Percentiles rank a stretch among this genome's conserved stretches.
phyloP scores from a whole-genome alignment of 2,113 vertebrate species.

The Hiodon tergisus region DNA sequence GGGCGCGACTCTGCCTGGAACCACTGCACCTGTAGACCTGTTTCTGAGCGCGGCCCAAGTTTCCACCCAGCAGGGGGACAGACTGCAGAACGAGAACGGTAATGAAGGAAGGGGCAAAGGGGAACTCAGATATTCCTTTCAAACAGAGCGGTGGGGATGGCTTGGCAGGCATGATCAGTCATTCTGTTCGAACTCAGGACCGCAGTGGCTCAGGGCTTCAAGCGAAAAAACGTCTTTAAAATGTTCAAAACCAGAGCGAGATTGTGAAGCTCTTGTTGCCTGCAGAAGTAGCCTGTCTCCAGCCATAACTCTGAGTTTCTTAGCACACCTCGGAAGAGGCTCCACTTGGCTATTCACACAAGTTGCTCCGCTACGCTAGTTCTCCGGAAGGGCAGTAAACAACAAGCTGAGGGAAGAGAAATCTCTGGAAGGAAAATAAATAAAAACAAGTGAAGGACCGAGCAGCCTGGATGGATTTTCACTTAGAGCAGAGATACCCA shows the following conservation, averaged over 20 bases:
- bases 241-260: conserved; percentile 48
- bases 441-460: neutral
- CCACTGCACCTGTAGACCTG: conserved; percentile 34
- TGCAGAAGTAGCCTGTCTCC: conserved; percentile 38
- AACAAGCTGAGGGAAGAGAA: neutral
- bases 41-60: conserved; percentile 37
- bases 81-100: neutral
- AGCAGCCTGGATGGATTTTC: neutral
- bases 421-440: neutral
- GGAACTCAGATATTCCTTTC: conserved; percentile 58
- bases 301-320: conserved; percentile 17
- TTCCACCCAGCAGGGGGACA: conserved; percentile 20
- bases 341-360: conserved; percentile 29
- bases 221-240: conserved; percentile 46
- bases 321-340: conserved; percentile 34
- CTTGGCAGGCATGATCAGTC: conserved; percentile 58
- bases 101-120: neutral
- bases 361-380: neutral
- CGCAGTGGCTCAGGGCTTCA: conserved; percentile 50
- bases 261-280: conserved; percentile 51
- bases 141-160: conserved; percentile 55
- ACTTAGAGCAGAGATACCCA: neutral
- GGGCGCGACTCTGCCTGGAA: no score
- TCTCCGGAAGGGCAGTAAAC: conserved; percentile 3
- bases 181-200: conserved; percentile 63